Percentiles rank a stretch among this genome's conserved stretches.
These are phyloP conservation scores for Geopemphigus sp. DNA, from an alignment of 1,140 invertebrate species.

Conservation along the genomic window DNA sequence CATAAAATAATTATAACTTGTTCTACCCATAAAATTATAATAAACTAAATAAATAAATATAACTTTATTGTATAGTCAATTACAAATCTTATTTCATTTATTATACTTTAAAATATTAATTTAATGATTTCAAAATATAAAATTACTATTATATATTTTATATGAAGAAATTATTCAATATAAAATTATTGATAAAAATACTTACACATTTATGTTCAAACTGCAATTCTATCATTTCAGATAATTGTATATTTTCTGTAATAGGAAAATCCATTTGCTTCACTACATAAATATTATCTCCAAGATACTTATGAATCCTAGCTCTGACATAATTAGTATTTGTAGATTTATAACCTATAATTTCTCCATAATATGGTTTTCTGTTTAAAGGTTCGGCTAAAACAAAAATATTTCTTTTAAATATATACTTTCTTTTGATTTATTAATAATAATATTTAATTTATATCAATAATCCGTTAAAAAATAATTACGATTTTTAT, in stretches of 20 bases:
- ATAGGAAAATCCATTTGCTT: conserved; percentile 39
- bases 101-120: too few relatives aligned
- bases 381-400: conserved; percentile 16
- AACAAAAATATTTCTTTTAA: background rate
- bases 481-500: conserved; percentile 27
- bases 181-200: background rate
- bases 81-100: too few relatives aligned
- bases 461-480: background rate
- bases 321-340: conserved; percentile 23
- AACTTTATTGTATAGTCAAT: too few relatives aligned
- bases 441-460: background rate
- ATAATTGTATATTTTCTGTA: conserved; percentile 6
- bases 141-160: too few relatives aligned
- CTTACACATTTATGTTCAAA: conserved; percentile 35
- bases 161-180: too few relatives aligned
- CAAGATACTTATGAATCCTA: conserved; percentile 17
- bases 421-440: background rate
- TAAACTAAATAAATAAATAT: too few relatives aligned
- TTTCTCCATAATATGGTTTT: conserved; percentile 36
- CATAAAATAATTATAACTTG: too few relatives aligned
- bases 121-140: too few relatives aligned
- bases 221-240: conserved; percentile 21
- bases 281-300: conserved; percentile 1
- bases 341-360: conserved; percentile 18
- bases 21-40: too few relatives aligned